Percentiles rank a stretch among this genome's conserved stretches.
phyloP scores from a whole-genome alignment of 2,113 vertebrate genomes.

The Mustela nigripes region DNA sequence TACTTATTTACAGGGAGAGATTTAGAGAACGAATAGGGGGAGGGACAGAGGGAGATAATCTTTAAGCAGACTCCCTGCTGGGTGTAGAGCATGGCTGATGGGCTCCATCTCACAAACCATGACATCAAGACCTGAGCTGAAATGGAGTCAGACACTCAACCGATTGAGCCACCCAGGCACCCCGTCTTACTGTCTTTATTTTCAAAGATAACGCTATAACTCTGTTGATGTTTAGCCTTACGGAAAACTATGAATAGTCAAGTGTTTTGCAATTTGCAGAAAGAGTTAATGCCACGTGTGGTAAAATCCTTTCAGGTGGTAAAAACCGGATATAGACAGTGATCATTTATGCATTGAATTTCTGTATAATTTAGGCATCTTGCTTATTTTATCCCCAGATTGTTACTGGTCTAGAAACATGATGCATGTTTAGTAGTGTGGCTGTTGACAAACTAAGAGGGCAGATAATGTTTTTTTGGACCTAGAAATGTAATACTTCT shows the following conservation, averaged over 20 bases:
- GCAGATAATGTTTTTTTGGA: not conserved
- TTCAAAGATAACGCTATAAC: not conserved
- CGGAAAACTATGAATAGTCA: not conserved
- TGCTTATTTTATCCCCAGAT: not conserved
- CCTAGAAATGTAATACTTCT: not conserved
- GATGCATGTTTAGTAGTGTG: not conserved
- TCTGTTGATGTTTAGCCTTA: not conserved
- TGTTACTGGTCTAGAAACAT: not conserved
- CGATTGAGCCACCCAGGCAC: too few species aligned
- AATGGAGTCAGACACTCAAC: too few species aligned
- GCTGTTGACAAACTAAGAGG: not conserved
- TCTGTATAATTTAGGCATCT: not conserved
- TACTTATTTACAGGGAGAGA: too few species aligned
- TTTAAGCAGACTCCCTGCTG: too few species aligned
- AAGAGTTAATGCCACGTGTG: not conserved
- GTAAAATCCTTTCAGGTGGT: not conserved
- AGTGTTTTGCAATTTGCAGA: not conserved
- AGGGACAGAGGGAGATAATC: too few species aligned
- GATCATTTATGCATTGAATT: not conserved
- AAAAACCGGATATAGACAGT: not conserved
- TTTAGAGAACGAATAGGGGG: too few species aligned
- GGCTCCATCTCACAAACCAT: too few species aligned
- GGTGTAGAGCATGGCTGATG: too few species aligned
- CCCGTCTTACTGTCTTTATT: too few species aligned
- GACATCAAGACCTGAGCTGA: too few species aligned